phyloP scores from a whole-genome alignment of 2,888 invertebrate genomes.

The Chloroclystis v-ata region DNA sequence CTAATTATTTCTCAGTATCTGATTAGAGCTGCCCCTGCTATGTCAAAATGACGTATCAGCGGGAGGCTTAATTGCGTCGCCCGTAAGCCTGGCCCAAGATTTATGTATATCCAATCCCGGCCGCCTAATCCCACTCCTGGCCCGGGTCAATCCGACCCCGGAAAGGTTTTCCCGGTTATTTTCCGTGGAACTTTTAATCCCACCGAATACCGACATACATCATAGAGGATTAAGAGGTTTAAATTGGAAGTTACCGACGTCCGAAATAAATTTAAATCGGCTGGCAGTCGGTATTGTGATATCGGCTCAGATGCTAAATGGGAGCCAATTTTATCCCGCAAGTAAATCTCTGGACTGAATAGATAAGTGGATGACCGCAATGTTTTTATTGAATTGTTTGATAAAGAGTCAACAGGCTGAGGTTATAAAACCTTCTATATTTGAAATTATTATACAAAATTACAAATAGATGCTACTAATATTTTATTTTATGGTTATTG shows the following conservation, averaged over 20 bases:
- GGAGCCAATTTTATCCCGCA: slow-evolving; percentile 67
- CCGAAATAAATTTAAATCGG: slow-evolving; percentile 79
- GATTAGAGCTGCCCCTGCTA: slow-evolving; percentile 56
- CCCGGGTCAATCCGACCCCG: slow-evolving; percentile 76
- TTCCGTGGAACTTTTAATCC: slow-evolving; percentile 79
- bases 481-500: too few species aligned
- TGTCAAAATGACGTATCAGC: slow-evolving; percentile 73
- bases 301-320: slow-evolving; percentile 73
- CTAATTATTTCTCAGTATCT: slow-evolving; percentile 27
- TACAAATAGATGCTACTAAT: too few species aligned
- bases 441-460: too few species aligned
- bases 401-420: background rate
- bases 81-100: slow-evolving; percentile 68
- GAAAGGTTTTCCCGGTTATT: slow-evolving; percentile 79
- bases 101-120: slow-evolving; percentile 78
- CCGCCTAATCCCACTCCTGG: slow-evolving; percentile 71
- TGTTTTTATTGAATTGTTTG: slow-evolving; percentile 22
- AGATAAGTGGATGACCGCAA: slow-evolving; percentile 40
- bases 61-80: slow-evolving; percentile 72
- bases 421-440: too few species aligned
- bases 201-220: slow-evolving; percentile 77
- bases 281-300: slow-evolving; percentile 76
- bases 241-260: slow-evolving; percentile 79
- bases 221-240: slow-evolving; percentile 79
- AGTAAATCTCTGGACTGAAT: slow-evolving; percentile 60